phyloP scores from a whole-genome alignment of 2,797 vertebrate genomes.

The Myiotriccus ornatus region DNA sequence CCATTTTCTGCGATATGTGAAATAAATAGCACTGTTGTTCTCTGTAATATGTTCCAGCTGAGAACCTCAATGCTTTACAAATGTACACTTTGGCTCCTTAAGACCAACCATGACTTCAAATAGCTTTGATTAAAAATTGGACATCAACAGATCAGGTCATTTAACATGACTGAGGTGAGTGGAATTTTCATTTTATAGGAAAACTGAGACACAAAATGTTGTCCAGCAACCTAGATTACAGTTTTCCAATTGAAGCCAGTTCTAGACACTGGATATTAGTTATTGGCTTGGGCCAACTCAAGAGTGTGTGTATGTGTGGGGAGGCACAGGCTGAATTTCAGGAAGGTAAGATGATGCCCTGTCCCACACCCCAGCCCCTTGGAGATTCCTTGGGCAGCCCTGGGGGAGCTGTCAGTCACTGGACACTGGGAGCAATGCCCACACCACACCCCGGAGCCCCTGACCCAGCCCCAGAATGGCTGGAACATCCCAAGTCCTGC shows the following conservation, averaged over 20 bases:
- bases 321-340: not conserved
- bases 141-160: not conserved
- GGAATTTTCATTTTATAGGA: not conserved
- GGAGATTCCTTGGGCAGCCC: not conserved
- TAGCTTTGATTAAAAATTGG: not conserved
- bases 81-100: not conserved
- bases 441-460: not conserved
- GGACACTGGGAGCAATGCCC: not conserved
- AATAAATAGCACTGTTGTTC: not conserved
- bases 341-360: not conserved
- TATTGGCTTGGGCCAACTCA: not conserved
- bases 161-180: not conserved
- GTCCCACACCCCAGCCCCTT: not conserved
- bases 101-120: not conserved
- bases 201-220: not conserved
- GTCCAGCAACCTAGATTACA: not conserved
- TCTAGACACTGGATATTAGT: not conserved
- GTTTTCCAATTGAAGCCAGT: not conserved
- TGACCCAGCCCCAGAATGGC: not conserved
- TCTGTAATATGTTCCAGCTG: not conserved
- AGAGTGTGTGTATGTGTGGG: not conserved
- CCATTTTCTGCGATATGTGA: not conserved
- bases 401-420: not conserved
- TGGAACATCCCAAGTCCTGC: too few species aligned
- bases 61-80: not conserved